Percentiles rank a stretch among this genome's conserved stretches.
Conservation (phyloP, 2,888 invertebrate species). For the Aelia acuminata region DNA sequence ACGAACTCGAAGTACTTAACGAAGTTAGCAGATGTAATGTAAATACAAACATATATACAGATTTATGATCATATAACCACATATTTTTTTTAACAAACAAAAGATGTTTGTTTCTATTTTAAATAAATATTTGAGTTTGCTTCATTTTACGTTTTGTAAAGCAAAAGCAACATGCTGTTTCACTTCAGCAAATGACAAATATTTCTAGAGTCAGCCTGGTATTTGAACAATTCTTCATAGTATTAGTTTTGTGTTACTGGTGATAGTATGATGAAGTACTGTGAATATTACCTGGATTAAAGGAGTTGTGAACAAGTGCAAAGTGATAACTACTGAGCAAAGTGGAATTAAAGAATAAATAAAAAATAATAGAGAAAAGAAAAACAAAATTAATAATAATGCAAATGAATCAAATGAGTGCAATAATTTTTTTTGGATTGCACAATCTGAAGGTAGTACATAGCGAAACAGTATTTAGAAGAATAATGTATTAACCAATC, state of each 20-base stretch:
- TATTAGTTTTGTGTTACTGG: conserved; percentile 48
- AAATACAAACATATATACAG: conserved; percentile 35
- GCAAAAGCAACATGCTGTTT: conserved; percentile 56
- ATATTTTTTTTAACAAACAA: too few species aligned
- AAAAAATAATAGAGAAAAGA: not conserved
- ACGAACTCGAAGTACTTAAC: conserved; percentile 52
- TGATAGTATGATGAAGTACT: conserved; percentile 40
- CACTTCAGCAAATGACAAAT: not conserved
- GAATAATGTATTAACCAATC: not conserved
- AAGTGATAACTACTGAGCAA: conserved; percentile 52
- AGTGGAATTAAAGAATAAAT: conserved; percentile 6
- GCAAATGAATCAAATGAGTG: conserved; percentile 41
- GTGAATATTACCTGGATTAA: conserved; percentile 50
- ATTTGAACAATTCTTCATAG: conserved; percentile 9
- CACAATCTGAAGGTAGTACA: conserved; percentile 36
- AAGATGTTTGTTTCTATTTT: not conserved
- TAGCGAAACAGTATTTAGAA: conserved; percentile 50
- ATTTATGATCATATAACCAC: conserved; percentile 5
- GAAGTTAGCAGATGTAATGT: conserved; percentile 32
- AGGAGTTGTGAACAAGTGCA: conserved; percentile 59
- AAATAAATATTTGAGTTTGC: not conserved
- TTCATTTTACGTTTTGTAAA: conserved; percentile 27
- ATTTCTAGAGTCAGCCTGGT: conserved; percentile 21
- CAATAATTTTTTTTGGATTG: conserved; percentile 14
- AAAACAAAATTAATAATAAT: conserved; percentile 18